Evolutionary conservation across 2,888 invertebrate genomes (phyloP), one percentile per base, ranked within the genome.

Genomic region (Hirtodrosophila duncani): DNA sequence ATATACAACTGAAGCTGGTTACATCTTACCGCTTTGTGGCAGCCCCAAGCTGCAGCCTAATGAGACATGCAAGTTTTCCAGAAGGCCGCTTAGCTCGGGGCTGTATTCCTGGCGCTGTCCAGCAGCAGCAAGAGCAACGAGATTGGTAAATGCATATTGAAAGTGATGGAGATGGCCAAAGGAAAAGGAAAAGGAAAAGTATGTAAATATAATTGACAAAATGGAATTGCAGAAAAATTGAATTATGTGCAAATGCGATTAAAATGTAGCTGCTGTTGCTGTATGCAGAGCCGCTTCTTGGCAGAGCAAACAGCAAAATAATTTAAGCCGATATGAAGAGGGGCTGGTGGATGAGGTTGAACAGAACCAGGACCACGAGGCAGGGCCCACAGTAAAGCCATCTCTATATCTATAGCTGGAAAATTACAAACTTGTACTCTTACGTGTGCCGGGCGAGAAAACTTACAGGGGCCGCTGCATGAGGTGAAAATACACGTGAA

Each of bases 401-500:
- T n/a, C n/a, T n/a, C n/a, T n/a, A n/a, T n/a, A n/a, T n/a, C n/a
- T n/a, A n/a, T n/a, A n/a, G n/a, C n/a, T n/a, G n/a, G n/a, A n/a
- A n/a, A 29, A 46, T 36, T 64, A 46, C 36, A 61, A 43, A 41
- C 21, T 18, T 10, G 36, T 13, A 17, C 30, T 6, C 26, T 21
- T 21, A 11, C 14, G 14, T 38, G 16, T 10, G n/a, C 30, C 38
- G 39, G 2, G 49, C n/a, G n/a, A n/a, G n/a, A n/a, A n/a, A n/a
- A 74, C 81, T 69, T 81, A 87, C 87, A 69, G 83, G 82, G 37
- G 75, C 75, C 43, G 81, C 81, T 52, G 83, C 82, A 66, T 86
- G 82, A 30, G 87, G 86, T 42, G 87, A 87, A 75, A 85, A 87
- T 51, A 87, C 85, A 74, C 87, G 84, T 64, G 87, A 85, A 74